These are phyloP conservation scores for Plectropomus leopardus DNA, from an alignment of 2,113 vertebrate genomes.

Conservation along the genomic window DNA sequence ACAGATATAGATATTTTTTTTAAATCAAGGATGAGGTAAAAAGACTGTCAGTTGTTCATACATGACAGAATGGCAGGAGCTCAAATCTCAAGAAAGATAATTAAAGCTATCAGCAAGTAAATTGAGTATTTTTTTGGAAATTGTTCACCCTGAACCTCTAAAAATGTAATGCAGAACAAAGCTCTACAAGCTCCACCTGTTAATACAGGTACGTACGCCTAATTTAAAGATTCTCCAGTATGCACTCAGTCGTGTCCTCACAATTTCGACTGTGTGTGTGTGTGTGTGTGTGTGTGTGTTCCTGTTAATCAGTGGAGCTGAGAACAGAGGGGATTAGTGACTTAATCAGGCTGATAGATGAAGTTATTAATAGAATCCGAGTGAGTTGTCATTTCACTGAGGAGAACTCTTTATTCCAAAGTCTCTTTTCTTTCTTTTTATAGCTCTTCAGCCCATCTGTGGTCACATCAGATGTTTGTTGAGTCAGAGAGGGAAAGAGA, in stretches of 20 bases:
- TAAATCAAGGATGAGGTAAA: no score
- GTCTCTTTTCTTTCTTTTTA: background rate
- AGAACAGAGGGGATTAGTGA: slow-evolving; percentile 40
- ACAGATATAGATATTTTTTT: no score
- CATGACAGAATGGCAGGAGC: no score
- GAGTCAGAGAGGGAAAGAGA: background rate
- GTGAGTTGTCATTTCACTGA: slow-evolving; percentile 14
- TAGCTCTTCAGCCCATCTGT: background rate
- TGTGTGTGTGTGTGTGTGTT: slow-evolving; percentile 3
- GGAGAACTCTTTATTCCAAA: slow-evolving; percentile 3
- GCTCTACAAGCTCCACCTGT: background rate
- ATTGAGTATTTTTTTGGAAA: background rate
- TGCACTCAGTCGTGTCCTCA: background rate
- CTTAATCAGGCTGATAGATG: slow-evolving; percentile 50
- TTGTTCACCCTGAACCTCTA: background rate
- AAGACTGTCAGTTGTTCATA: no score
- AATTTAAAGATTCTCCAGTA: background rate
- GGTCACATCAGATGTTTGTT: slow-evolving; percentile 7
- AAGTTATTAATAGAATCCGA: slow-evolving; percentile 51
- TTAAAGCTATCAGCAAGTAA: no score
- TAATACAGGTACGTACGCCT: no score
- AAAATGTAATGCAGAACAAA: background rate
- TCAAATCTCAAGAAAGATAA: no score
- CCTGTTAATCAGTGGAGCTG: slow-evolving; percentile 35
- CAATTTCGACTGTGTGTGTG: background rate